Evolutionary conservation across 37 sponge, comb jelly and placozoan species (phyloP), one percentile per base, ranked within the genome.

Genomic region (Ephydatia muelleri): DNA sequence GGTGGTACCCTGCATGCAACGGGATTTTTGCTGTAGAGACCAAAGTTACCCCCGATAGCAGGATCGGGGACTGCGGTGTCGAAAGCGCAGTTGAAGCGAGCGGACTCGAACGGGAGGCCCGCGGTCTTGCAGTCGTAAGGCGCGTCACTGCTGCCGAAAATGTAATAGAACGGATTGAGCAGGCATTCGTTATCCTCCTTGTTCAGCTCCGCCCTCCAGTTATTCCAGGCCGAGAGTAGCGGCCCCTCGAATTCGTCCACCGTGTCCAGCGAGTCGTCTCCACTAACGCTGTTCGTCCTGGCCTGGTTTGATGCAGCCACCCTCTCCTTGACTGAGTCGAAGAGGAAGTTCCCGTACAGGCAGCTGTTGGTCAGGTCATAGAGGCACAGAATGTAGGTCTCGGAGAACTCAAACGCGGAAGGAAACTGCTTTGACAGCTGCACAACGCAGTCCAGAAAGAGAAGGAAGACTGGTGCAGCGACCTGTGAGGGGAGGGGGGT

Each of bases 371-470:
- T 43, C 19, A 88, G 71, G 26, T 84, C 80, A 38, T 87, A 80
- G 69, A 99, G 84, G 29, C 82, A 72, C 67, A 93, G 90, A 25
- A 99, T 92, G 79, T 82, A 93, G 19, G 67, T 75, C 85, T 93
- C 92, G 27, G 94, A 92, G 85, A 96, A 99, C 80, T 96, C 95
- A 72, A 99, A 99, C 40, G 91, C 87, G 9, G 96, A 88, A 16
- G 97, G 99, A 79, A 91, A 97, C 78, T 97, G 97, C 28, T 43
- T 66, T 0, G 86, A 88, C 38, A 99, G 84, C 82, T 99, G 99
- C 86, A 91, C 92, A 19, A 95, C 94, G 83, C 99, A 99, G 85
- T 99, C 97, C 77, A 96, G 78, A 83, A 99, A 94, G 32, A 96
- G 92, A 14, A 97, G 75, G 82, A 99, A 99, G 28, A 96, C 91